Percentiles rank a stretch among this genome's conserved stretches.
These are phyloP conservation scores for Tribolium madens DNA, from an alignment of 1,140 invertebrate genomes.

Conservation along the genomic window DNA sequence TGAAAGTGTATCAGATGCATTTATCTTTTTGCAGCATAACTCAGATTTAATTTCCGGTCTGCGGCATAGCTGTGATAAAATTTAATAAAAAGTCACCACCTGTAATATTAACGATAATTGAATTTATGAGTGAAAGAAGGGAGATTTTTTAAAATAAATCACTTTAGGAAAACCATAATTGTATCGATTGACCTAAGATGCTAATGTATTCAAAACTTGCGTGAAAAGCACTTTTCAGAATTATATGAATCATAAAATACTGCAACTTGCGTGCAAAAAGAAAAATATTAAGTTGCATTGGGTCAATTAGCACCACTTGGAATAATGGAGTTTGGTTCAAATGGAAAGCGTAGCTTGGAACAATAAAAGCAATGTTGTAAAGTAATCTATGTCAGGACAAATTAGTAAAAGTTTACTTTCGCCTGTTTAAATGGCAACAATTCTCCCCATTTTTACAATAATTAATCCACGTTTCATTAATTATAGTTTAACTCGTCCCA, in stretches of 20 bases:
- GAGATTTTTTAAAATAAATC: not conserved
- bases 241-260: constrained; percentile 16
- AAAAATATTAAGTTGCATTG: not conserved
- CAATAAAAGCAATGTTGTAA: constrained; percentile 15
- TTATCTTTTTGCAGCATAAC: constrained; percentile 2
- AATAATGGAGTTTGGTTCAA: not conserved
- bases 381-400: constrained; percentile 19
- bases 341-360: constrained; percentile 11
- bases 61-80: not conserved
- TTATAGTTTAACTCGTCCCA: not conserved
- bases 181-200: not conserved
- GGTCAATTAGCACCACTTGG: not conserved
- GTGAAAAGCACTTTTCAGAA: not conserved
- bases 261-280: constrained; percentile 4
- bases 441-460: too few species aligned
- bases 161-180: not conserved
- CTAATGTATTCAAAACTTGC: constrained; percentile 21
- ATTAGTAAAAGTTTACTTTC: constrained; percentile 35
- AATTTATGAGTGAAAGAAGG: not conserved
- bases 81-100: not conserved
- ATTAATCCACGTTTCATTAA: not conserved
- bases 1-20: constrained; percentile 9
- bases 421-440: constrained; percentile 20
- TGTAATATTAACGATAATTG: not conserved
- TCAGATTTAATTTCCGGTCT: not conserved